These are phyloP conservation scores for Lycodopsis pacificus DNA, from an alignment of 2,797 vertebrate genomes.

Conservation along the genomic window DNA sequence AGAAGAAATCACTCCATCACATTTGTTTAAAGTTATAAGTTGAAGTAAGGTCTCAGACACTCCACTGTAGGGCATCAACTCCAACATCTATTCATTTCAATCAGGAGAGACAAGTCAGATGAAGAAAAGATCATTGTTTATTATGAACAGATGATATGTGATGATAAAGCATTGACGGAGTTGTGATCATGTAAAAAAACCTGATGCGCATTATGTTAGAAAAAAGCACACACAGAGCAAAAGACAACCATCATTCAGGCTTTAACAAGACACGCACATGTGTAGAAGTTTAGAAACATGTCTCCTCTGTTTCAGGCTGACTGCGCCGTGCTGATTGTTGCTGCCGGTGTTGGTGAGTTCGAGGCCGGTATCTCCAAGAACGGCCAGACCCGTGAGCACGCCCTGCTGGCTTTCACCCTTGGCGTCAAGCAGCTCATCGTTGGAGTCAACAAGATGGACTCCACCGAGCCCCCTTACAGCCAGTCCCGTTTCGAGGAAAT, in stretches of 20 bases:
- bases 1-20: too few species aligned
- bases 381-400: slow-evolving; percentile 87
- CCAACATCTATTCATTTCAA: neutral
- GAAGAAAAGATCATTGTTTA: too few species aligned
- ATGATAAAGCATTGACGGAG: too few species aligned
- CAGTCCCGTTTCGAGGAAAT: slow-evolving; percentile 84
- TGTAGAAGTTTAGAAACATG: neutral
- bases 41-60: neutral
- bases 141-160: too few species aligned
- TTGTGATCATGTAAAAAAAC: neutral
- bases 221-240: neutral
- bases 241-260: neutral
- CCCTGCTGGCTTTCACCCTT: slow-evolving; percentile 83
- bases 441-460: slow-evolving; percentile 87
- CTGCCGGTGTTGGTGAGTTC: slow-evolving; percentile 85
- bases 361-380: slow-evolving; percentile 88
- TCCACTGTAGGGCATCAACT: neutral
- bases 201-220: neutral
- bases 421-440: slow-evolving; percentile 85
- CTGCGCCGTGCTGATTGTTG: slow-evolving; percentile 85
- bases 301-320: slow-evolving; percentile 75
- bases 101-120: too few species aligned
- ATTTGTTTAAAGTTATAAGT: neutral
- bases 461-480: slow-evolving; percentile 86
- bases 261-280: neutral